phyloP scores from a whole-genome alignment of 2,113 vertebrate species.

The Tricholaema leucomelas region DNA sequence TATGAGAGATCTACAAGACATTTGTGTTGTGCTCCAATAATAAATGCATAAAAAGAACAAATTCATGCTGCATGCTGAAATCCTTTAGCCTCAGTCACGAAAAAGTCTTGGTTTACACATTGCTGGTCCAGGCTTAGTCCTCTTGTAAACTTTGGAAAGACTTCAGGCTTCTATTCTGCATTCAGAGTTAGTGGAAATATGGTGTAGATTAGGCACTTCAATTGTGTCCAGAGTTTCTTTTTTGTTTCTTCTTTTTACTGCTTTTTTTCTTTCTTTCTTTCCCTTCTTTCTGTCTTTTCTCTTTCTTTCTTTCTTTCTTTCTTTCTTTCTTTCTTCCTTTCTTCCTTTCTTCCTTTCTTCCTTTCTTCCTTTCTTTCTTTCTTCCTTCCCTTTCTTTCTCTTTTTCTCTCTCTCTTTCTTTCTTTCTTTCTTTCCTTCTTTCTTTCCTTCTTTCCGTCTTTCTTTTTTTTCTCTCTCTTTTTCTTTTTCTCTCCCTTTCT shows the following conservation, averaged over 20 bases:
- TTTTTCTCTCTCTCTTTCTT: too few relatives aligned
- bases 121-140: neutral
- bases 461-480: too few relatives aligned
- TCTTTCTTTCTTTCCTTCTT: neutral
- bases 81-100: neutral
- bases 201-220: neutral
- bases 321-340: too few relatives aligned
- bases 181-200: neutral
- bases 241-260: too few relatives aligned
- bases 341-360: too few relatives aligned
- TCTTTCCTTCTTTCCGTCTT: too few relatives aligned
- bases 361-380: neutral
- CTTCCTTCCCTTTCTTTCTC: neutral
- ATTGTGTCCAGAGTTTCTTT: neutral
- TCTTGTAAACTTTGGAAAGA: neutral
- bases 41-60: neutral
- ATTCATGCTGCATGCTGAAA: neutral
- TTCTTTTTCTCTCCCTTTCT: neutral
- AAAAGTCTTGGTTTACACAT: neutral
- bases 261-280: too few relatives aligned
- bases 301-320: too few relatives aligned
- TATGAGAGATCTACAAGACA: neutral
- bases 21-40: neutral
- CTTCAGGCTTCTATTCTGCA: neutral
- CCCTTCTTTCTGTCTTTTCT: too few relatives aligned